phyloP scores from a whole-genome alignment of 2,888 invertebrate genomes.

The Netelia fuscicornis region DNA sequence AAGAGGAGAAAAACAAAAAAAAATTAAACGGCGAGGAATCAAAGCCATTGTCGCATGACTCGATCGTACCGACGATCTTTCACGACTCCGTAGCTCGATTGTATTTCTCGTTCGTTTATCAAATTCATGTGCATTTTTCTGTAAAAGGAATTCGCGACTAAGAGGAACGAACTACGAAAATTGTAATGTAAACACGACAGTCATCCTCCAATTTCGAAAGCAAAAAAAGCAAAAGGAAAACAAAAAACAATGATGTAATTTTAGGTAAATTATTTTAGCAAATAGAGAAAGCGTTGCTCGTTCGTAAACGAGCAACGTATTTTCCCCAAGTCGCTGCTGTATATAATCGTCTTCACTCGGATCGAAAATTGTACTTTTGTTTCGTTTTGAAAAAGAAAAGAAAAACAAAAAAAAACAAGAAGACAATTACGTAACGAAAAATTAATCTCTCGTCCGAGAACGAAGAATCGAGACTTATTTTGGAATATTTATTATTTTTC shows the following conservation, averaged over 20 bases:
- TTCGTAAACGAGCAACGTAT: conserved; percentile 1
- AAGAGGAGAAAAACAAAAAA: conserved; percentile 25
- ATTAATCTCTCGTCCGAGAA: neutral
- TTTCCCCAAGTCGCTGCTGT: neutral
- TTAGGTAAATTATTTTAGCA: conserved; percentile 59
- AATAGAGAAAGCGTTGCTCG: conserved; percentile 11
- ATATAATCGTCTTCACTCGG: neutral
- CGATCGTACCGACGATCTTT: conserved; percentile 16
- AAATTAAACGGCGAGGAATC: conserved; percentile 11
- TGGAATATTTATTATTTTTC: neutral
- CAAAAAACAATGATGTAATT: conserved; percentile 2
- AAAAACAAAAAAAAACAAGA: neutral
- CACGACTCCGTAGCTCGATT: neutral
- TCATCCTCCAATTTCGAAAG: neutral
- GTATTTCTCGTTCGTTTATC: neutral
- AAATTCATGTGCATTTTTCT: conserved; percentile 42
- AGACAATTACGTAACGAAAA: neutral
- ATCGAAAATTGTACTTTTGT: conserved; percentile 41
- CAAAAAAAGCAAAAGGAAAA: neutral
- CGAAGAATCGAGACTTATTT: neutral
- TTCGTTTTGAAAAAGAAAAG: neutral
- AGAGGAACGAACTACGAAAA: neutral
- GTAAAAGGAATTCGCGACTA: neutral
- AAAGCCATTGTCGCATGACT: neutral
- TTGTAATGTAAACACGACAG: conserved; percentile 8